Evolutionary conservation across 2,797 vertebrate genomes (phyloP).

Genomic region (Tenualosa ilisha): DNA sequence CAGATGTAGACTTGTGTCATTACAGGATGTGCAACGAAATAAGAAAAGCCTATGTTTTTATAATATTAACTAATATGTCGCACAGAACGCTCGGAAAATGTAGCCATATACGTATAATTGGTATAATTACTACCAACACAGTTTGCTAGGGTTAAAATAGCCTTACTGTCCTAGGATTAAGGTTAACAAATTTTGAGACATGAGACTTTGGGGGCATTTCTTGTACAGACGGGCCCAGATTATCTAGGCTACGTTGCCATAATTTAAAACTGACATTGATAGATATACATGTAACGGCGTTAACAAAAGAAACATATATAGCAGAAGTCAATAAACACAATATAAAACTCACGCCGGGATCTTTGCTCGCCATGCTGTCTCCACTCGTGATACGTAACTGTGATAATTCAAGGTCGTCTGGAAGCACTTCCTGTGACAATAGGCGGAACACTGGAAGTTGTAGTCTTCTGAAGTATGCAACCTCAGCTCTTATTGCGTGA

Average conservation of each 20-base stretch:
- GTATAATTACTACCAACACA: too few species aligned
- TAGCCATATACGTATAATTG: too few species aligned
- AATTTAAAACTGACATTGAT: not conserved
- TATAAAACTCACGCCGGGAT: conserved; percentile 64
- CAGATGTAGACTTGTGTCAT: not conserved
- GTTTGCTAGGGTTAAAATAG: too few species aligned
- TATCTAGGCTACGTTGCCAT: too few species aligned
- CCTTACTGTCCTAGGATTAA: not conserved
- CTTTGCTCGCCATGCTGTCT: conserved; percentile 69
- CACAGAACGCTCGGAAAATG: too few species aligned
- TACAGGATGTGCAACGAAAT: too few species aligned
- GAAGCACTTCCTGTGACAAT: conserved; percentile 42
- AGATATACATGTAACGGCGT: not conserved
- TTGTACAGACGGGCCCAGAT: too few species aligned
- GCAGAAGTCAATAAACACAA: not conserved
- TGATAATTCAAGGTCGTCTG: conserved; percentile 51
- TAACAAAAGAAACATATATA: not conserved
- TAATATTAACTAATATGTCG: too few species aligned
- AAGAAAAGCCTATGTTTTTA: too few species aligned
- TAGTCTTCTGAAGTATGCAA: conserved; percentile 37
- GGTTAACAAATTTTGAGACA: not conserved
- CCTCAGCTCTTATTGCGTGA: not conserved
- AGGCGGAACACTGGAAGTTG: conserved; percentile 47
- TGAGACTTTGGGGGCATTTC: not conserved
- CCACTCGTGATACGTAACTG: conserved; percentile 20